A percentile compares a stretch with the other conserved stretches of the same genome.
phyloP scores from a whole-genome alignment of 2,797 vertebrate genomes.

The Petrocephalus sullivani region DNA sequence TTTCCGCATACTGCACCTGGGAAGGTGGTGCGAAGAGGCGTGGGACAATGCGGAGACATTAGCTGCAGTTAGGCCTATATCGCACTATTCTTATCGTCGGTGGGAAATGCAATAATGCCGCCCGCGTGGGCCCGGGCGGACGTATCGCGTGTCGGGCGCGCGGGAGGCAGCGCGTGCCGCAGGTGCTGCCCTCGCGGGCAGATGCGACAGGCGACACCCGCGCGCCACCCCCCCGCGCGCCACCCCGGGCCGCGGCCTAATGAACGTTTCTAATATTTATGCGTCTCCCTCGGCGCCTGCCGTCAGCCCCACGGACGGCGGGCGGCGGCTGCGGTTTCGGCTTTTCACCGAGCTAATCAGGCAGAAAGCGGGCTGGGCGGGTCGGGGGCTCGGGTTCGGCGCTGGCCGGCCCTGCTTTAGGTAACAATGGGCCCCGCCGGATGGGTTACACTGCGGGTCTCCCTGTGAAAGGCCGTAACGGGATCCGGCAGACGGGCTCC shows the following conservation, averaged over 20 bases:
- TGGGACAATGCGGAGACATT: neutral
- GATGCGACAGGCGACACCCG: conserved; percentile 31
- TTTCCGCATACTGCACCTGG: neutral
- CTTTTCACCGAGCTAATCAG: conserved; percentile 39
- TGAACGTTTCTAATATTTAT: conserved; percentile 44
- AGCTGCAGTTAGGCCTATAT: neutral
- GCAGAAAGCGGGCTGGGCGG: conserved; percentile 27
- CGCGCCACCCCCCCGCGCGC: conserved; percentile 30
- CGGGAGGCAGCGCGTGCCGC: conserved; percentile 31
- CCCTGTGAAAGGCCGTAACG: conserved; percentile 55
- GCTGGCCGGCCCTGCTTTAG: conserved; percentile 60
- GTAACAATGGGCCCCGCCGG: conserved; percentile 54
- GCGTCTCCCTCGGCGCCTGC: conserved; percentile 28
- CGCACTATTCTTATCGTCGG: neutral
- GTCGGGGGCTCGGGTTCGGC: conserved; percentile 35
- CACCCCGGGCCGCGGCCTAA: conserved; percentile 29
- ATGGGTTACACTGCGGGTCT: conserved; percentile 58
- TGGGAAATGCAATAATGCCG: neutral
- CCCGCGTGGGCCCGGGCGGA: neutral
- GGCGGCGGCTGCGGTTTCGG: conserved; percentile 39
- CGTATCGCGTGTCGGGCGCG: conserved; percentile 29
- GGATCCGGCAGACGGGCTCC: conserved; percentile 40
- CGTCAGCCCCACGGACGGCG: conserved; percentile 30
- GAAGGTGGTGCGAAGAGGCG: neutral
- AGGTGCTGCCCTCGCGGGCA: conserved; percentile 29